These are phyloP conservation scores for Blomia tropicalis DNA, from an alignment of 2,888 invertebrate genomes.

Conservation along the genomic window DNA sequence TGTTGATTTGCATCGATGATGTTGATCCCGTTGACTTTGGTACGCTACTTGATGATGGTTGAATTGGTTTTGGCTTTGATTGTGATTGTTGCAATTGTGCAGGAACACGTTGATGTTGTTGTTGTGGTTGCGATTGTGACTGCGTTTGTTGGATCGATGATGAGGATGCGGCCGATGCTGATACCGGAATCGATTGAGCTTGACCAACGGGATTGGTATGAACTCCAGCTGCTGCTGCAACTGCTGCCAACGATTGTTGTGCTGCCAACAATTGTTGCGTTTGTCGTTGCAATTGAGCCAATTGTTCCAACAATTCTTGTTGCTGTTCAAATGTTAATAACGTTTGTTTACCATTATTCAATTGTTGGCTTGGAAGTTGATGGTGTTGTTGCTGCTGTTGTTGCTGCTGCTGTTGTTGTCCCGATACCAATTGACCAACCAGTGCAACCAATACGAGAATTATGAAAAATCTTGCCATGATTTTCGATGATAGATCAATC, in stretches of 20 bases:
- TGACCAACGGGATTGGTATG: neutral
- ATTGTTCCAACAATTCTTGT: slow-evolving; percentile 18
- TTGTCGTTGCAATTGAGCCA: slow-evolving; percentile 21
- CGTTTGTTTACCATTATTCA: neutral
- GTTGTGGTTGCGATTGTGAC: neutral
- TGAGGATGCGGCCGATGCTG: neutral
- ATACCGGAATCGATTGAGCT: too few species aligned
- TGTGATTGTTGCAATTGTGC: neutral
- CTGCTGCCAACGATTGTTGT: slow-evolving; percentile 5
- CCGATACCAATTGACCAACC: too few species aligned
- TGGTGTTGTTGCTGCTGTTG: too few species aligned
- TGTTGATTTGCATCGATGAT: too few species aligned
- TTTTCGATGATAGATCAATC: neutral
- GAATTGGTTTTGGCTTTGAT: neutral
- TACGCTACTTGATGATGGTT: neutral
- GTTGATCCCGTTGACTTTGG: neutral
- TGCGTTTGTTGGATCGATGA: neutral
- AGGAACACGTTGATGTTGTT: neutral
- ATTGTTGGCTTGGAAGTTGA: neutral
- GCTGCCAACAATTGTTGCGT: slow-evolving; percentile 9
- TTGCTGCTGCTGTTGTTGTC: too few species aligned
- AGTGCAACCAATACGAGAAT: neutral
- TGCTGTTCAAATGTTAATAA: slow-evolving; percentile 21
- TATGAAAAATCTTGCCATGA: neutral
- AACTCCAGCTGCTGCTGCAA: slow-evolving; percentile 11